A percentile compares a stretch with the other conserved stretches of the same genome.
Conservation (phyloP, 2,797 vertebrate genomes). For the Morelia viridis region DNA sequence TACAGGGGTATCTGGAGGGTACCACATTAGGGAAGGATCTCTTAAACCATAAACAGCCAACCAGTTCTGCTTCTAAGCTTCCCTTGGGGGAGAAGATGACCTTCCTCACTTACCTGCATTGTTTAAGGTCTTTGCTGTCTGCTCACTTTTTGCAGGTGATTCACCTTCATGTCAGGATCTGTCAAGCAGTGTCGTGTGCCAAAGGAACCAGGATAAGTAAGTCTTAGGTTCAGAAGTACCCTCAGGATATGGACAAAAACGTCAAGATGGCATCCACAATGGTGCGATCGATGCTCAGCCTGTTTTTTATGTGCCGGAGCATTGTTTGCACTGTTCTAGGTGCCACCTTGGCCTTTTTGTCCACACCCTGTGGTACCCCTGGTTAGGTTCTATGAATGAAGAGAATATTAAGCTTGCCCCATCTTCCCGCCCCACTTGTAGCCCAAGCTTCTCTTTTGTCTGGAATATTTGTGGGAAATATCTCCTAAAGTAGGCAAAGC, state of each 20-base stretch:
- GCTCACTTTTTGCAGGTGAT: conserved; percentile 49
- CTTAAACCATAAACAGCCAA: too few relatives aligned
- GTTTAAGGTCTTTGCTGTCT: neutral
- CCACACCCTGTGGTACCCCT: neutral
- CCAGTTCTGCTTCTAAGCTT: too few relatives aligned
- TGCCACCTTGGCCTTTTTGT: neutral
- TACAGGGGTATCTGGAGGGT: too few relatives aligned
- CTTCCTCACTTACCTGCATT: neutral
- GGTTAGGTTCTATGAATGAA: neutral
- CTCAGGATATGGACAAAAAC: neutral
- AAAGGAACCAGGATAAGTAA: conserved; percentile 70
- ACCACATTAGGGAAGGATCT: too few relatives aligned
- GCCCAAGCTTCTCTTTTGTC: neutral
- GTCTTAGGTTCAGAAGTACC: conserved; percentile 29
- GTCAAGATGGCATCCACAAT: neutral
- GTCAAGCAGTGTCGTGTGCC: conserved; percentile 56
- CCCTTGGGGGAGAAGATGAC: too few relatives aligned
- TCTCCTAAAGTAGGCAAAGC: too few relatives aligned
- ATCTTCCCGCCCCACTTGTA: neutral
- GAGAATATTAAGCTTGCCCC: neutral
- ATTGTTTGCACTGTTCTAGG: neutral
- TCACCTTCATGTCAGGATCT: conserved; percentile 39
- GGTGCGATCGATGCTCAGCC: neutral
- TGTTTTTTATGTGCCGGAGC: neutral
- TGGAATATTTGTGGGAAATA: neutral